phyloP scores from a whole-genome alignment of 2,113 vertebrate species.

The Oreamnos americanus region DNA sequence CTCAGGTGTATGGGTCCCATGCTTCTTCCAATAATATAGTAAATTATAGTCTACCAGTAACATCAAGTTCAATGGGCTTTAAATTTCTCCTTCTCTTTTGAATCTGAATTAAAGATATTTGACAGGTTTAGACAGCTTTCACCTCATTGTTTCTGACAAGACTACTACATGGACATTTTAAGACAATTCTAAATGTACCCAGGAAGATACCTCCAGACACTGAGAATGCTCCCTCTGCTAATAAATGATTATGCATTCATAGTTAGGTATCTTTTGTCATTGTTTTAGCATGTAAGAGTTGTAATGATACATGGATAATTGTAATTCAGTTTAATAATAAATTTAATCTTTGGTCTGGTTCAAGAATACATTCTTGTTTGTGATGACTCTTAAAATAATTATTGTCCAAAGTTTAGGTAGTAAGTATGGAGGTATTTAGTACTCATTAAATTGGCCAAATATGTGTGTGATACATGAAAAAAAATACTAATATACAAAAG shows the following conservation, averaged over 20 bases:
- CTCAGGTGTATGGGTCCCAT: constrained; percentile 42
- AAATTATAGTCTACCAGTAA: neutral
- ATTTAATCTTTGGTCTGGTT: neutral
- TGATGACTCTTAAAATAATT: constrained; percentile 7
- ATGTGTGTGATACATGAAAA: neutral
- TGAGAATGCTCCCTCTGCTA: neutral
- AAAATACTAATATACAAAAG: neutral
- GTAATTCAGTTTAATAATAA: neutral
- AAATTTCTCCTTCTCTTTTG: constrained; percentile 11
- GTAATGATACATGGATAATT: neutral
- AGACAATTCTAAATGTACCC: neutral
- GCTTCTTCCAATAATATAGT: neutral
- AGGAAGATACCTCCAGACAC: neutral
- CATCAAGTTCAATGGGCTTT: neutral
- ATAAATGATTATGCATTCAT: neutral
- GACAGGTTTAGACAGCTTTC: constrained; percentile 44
- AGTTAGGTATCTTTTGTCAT: neutral
- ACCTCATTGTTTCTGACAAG: constrained; percentile 22
- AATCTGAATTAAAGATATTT: constrained; percentile 21
- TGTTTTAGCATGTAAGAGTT: neutral
- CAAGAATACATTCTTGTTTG: neutral
- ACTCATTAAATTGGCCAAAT: neutral
- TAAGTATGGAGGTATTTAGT: neutral
- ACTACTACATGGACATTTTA: neutral
- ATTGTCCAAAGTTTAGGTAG: neutral